These are phyloP conservation scores for Ivindomyrus marchei DNA, from an alignment of 2,113 vertebrate species.

Conservation along the genomic window DNA sequence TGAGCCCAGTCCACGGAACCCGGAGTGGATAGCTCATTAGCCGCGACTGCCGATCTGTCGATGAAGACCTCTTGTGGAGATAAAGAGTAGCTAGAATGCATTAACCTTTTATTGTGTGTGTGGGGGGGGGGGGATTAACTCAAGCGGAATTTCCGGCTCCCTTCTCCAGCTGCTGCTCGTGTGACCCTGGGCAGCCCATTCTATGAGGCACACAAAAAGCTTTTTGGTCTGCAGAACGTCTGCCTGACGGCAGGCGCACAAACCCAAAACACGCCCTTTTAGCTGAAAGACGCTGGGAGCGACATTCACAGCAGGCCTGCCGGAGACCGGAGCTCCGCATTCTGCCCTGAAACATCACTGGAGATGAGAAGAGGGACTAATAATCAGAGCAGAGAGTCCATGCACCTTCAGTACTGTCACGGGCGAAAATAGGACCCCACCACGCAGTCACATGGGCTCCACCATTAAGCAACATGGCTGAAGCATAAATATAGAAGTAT, in stretches of 20 bases:
- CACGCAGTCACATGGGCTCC: not conserved
- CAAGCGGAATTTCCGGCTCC: not conserved
- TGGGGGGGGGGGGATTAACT: not conserved
- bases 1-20: not conserved
- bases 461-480: not conserved
- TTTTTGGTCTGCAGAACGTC: not conserved
- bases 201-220: not conserved
- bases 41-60: not conserved
- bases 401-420: not conserved
- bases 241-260: not conserved
- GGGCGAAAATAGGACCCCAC: not conserved
- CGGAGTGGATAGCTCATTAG: conserved; percentile 13
- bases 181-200: not conserved
- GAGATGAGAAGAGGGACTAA: not conserved
- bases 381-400: not conserved
- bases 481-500: not conserved
- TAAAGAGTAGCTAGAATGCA: conserved; percentile 18
- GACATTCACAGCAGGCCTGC: not conserved
- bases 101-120: conserved; percentile 13
- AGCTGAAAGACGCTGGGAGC: not conserved
- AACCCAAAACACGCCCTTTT: not conserved
- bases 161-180: not conserved
- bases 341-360: not conserved
- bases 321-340: not conserved
- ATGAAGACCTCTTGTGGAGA: conserved; percentile 20